A percentile compares a stretch with the other conserved stretches of the same genome.
These are phyloP conservation scores for Drosophila mauritiana DNA, from an alignment of 1,140 invertebrate genomes.

Conservation along the genomic window DNA sequence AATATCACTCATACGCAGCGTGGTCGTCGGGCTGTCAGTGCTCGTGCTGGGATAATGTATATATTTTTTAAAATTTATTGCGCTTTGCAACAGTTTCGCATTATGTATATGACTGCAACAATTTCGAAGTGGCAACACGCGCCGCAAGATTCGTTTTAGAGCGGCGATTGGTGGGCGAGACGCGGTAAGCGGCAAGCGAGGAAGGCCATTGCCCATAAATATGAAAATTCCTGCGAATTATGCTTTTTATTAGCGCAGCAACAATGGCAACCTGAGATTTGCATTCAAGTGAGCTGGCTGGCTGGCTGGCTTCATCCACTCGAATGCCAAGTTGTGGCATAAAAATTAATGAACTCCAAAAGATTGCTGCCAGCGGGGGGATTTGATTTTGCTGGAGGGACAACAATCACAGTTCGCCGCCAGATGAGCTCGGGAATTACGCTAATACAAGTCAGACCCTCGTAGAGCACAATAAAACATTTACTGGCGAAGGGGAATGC, in stretches of 20 bases:
- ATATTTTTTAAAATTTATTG: slow-evolving; percentile 60
- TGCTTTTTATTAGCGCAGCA: slow-evolving; percentile 60
- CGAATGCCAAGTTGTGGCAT: slow-evolving; percentile 62
- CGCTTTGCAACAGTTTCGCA: slow-evolving; percentile 38
- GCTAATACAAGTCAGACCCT: slow-evolving; percentile 58
- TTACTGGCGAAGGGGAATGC: slow-evolving; percentile 15
- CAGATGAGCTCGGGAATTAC: slow-evolving; percentile 69
- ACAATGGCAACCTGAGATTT: slow-evolving; percentile 68
- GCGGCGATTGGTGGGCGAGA: background rate
- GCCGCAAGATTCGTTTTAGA: slow-evolving; percentile 35
- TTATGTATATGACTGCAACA: slow-evolving; percentile 31
- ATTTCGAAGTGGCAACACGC: slow-evolving; percentile 58
- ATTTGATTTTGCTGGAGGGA: slow-evolving; percentile 9
- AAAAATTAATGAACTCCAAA: slow-evolving; percentile 76
- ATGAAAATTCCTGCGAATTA: slow-evolving; percentile 63
- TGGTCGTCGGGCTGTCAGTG: slow-evolving; percentile 43
- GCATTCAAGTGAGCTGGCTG: slow-evolving; percentile 53
- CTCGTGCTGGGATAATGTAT: slow-evolving; percentile 40
- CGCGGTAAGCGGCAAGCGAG: background rate
- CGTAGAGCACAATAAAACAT: slow-evolving; percentile 53
- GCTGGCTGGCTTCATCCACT: slow-evolving; percentile 11
- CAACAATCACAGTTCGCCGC: slow-evolving; percentile 55
- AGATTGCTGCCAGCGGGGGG: slow-evolving; percentile 19
- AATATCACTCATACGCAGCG: slow-evolving; percentile 47
- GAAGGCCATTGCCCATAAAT: slow-evolving; percentile 55